A percentile compares a stretch with the other conserved stretches of the same genome.
Conservation (phyloP, 2,113 vertebrate species). For the Datnioides undecimradiatus region DNA sequence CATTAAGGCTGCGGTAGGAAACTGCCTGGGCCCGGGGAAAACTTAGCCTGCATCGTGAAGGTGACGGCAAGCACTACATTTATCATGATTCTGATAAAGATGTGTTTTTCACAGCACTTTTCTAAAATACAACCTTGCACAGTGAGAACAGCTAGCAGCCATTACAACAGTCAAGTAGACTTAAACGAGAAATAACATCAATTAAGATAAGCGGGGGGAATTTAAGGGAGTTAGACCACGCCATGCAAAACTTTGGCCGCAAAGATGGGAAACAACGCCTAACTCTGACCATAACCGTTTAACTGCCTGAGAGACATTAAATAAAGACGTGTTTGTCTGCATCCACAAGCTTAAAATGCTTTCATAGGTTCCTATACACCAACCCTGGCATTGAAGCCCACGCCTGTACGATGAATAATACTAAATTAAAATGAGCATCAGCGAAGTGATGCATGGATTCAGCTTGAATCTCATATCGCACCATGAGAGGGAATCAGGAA, state of each 20-base stretch:
- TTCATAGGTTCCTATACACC: too few species aligned
- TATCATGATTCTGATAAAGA: background rate
- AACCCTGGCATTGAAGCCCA: too few species aligned
- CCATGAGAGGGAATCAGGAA: background rate
- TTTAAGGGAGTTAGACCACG: background rate
- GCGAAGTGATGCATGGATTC: background rate
- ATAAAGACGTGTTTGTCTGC: too few species aligned
- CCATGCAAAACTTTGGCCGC: too few species aligned
- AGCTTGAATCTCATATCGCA: background rate
- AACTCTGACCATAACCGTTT: too few species aligned
- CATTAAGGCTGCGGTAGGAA: slow-evolving; percentile 1
- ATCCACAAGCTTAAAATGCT: too few species aligned
- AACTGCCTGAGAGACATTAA: too few species aligned
- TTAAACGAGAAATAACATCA: background rate
- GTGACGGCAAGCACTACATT: background rate
- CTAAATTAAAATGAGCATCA: background rate
- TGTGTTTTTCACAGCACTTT: background rate
- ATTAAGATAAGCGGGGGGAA: background rate
- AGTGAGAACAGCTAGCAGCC: too few species aligned
- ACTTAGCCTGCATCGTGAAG: background rate
- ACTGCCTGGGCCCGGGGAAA: background rate
- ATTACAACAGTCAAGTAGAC: background rate
- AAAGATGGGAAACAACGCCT: too few species aligned
- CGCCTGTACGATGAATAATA: too few species aligned
- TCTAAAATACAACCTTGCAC: too few species aligned